These are phyloP conservation scores for Ophonus ardosiacus DNA, from an alignment of 2,888 invertebrate species.

Conservation along the genomic window DNA sequence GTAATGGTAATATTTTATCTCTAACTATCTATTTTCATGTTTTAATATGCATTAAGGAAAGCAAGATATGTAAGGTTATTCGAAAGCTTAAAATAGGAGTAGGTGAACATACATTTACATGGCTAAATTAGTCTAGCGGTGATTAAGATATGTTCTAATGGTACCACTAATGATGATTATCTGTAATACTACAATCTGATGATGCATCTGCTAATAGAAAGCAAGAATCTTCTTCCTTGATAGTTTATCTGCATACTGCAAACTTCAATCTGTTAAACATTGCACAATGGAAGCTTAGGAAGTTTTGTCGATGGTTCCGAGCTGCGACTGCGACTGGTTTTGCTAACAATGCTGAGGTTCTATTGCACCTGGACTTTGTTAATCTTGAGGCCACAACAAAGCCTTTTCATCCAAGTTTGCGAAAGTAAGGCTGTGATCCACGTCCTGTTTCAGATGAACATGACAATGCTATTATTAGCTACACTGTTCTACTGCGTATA, in stretches of 20 bases:
- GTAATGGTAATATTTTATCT: neutral
- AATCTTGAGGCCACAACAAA: conserved; percentile 40
- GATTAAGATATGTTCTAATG: conserved; percentile 42
- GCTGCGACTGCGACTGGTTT: conserved; percentile 13
- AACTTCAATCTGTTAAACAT: conserved; percentile 21
- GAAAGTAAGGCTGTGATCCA: conserved; percentile 36
- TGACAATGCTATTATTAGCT: conserved; percentile 46
- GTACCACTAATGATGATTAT: conserved; percentile 18
- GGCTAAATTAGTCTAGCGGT: conserved; percentile 30
- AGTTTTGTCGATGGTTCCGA: conserved; percentile 5
- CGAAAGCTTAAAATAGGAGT: conserved; percentile 17
- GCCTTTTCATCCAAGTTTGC: conserved; percentile 20
- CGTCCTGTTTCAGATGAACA: conserved; percentile 39
- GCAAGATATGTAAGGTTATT: conserved; percentile 23
- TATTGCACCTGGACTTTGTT: conserved; percentile 39
- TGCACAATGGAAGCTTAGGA: conserved; percentile 26
- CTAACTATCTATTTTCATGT: conserved; percentile 3
- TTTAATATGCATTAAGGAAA: conserved; percentile 33
- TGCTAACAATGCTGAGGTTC: conserved; percentile 21
- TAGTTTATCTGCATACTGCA: conserved; percentile 3
- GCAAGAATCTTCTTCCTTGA: neutral
- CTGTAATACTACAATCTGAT: conserved; percentile 4
- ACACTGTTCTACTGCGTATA: conserved; percentile 9
- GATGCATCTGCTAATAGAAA: neutral
- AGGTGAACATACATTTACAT: conserved; percentile 15